phyloP scores from a whole-genome alignment of 1,140 invertebrate genomes.

The Scaptomyza hsui region DNA sequence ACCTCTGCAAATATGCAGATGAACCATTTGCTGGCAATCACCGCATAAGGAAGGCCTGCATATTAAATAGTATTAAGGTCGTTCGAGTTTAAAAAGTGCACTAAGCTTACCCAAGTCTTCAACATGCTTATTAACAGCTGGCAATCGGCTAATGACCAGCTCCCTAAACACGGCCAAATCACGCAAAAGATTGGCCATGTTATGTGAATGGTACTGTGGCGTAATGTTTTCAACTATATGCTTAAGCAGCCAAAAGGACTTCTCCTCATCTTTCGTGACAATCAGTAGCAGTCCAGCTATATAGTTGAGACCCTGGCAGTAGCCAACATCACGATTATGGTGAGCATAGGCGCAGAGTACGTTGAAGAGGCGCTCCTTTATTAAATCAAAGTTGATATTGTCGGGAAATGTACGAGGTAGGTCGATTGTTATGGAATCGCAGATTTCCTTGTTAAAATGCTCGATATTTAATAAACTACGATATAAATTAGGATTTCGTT shows the following conservation, averaged over 20 bases:
- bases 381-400: constrained; percentile 94
- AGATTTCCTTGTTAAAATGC: constrained; percentile 87
- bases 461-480: constrained; percentile 87
- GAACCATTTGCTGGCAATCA: constrained; percentile 97
- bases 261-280: constrained; percentile 94
- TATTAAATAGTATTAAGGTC: not conserved
- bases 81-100: not conserved
- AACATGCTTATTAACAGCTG: constrained; percentile 91
- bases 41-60: constrained; percentile 90
- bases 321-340: constrained; percentile 93
- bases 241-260: constrained; percentile 95
- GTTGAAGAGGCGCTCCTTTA: constrained; percentile 91
- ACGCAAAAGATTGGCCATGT: constrained; percentile 93
- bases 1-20: constrained; percentile 96
- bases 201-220: constrained; percentile 94
- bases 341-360: constrained; percentile 95
- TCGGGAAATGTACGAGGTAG: constrained; percentile 96
- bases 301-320: constrained; percentile 97
- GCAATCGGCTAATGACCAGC: constrained; percentile 91
- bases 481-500: constrained; percentile 89
- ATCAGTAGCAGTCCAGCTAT: constrained; percentile 93
- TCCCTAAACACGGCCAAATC: constrained; percentile 95
- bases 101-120: constrained; percentile 86
- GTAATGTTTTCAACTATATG: constrained; percentile 93
- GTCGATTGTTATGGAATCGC: constrained; percentile 93